Conservation (phyloP, 2,797 vertebrate genomes). For the Manis crassicaudata region DNA sequence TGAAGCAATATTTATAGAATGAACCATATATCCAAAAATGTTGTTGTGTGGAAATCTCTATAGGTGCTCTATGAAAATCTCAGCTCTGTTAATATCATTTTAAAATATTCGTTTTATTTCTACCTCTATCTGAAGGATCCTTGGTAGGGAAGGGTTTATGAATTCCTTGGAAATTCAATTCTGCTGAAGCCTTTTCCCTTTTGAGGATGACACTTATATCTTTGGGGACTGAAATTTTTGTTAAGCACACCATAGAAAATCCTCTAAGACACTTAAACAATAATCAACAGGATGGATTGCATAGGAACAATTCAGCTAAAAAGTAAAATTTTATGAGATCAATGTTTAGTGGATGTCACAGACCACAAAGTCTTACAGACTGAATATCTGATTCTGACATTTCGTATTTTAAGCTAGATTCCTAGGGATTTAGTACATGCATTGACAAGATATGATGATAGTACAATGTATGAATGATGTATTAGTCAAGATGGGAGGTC, state of each 20-base stretch:
- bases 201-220: not conserved
- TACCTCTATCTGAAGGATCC: not conserved
- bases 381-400: not conserved
- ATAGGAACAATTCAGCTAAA: not conserved
- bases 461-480: not conserved
- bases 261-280: not conserved
- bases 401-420: not conserved
- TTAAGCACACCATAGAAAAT: not conserved
- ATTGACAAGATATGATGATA: not conserved
- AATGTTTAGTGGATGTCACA: not conserved
- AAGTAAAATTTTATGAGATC: not conserved
- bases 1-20: not conserved
- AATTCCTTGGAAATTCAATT: conserved; percentile 1
- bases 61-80: not conserved
- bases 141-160: not conserved
- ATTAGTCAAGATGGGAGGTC: not conserved
- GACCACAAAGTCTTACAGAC: not conserved
- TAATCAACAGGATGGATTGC: not conserved
- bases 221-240: not conserved
- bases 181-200: not conserved
- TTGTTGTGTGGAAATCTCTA: not conserved
- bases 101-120: conserved; percentile 20
- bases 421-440: not conserved
- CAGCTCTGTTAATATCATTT: not conserved
- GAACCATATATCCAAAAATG: not conserved